Evolutionary conservation across 2,797 vertebrate genomes (phyloP).

Genomic region (Eulemur rubriventer): DNA sequence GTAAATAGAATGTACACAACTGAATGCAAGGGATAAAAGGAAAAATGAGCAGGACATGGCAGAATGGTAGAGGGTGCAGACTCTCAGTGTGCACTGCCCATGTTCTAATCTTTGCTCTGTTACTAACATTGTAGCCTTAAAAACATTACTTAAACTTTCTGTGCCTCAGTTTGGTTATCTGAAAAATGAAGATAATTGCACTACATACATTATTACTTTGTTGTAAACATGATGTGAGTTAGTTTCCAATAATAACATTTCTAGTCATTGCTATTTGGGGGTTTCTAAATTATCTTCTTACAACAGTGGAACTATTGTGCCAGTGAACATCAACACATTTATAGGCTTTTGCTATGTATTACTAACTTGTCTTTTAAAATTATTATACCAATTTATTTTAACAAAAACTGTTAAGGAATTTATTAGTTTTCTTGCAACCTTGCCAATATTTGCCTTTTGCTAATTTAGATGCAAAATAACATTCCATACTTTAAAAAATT

Average conservation of each 20-base stretch:
- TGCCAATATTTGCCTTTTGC: conserved; percentile 27
- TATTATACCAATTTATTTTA: conserved; percentile 1
- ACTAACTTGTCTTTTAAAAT: background rate
- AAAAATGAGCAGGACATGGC: background rate
- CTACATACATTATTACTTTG: background rate
- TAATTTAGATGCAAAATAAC: background rate
- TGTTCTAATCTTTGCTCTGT: background rate
- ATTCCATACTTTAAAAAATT: background rate
- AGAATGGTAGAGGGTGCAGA: background rate
- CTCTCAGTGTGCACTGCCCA: background rate
- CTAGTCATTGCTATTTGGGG: background rate
- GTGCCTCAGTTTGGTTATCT: background rate
- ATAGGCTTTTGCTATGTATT: background rate
- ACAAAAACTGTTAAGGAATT: background rate
- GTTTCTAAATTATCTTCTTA: background rate
- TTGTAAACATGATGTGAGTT: background rate
- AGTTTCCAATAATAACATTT: background rate
- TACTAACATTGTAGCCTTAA: background rate
- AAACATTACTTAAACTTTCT: background rate
- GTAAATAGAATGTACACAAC: background rate
- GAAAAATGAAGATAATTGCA: background rate
- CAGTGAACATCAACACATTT: background rate
- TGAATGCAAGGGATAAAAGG: background rate
- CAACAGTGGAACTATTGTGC: background rate
- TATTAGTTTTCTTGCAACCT: background rate